Percentiles rank a stretch among this genome's conserved stretches.
Conservation (phyloP, 2,888 invertebrate genomes). For the Julus scanicus region DNA sequence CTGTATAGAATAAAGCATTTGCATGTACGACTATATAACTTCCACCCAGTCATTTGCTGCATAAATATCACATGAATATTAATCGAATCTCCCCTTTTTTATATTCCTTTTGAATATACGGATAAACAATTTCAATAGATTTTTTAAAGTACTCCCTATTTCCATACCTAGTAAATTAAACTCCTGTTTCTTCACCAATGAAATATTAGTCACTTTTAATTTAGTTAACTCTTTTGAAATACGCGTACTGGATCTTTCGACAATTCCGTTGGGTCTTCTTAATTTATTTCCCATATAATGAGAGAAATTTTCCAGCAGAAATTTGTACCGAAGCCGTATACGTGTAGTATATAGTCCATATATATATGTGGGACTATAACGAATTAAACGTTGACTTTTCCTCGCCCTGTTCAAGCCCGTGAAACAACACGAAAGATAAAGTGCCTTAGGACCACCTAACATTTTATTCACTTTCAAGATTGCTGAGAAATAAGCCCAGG, state of each 20-base stretch:
- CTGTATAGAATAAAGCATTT: too few relatives aligned
- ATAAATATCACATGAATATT: too few relatives aligned
- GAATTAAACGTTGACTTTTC: not conserved
- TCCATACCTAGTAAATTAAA: not conserved
- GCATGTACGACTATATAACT: too few relatives aligned
- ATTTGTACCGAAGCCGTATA: not conserved
- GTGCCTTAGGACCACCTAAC: constrained; percentile 15
- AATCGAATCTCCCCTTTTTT: too few relatives aligned
- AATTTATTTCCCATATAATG: constrained; percentile 7
- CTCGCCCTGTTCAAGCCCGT: too few relatives aligned
- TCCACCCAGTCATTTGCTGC: too few relatives aligned
- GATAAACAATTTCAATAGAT: too few relatives aligned
- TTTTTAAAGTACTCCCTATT: too few relatives aligned
- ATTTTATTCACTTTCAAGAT: not conserved
- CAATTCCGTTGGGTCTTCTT: constrained; percentile 7
- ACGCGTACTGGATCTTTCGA: not conserved
- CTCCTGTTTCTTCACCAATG: not conserved
- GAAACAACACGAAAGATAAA: not conserved
- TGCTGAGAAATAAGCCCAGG: not conserved
- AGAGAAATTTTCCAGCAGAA: not conserved
- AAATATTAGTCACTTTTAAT: constrained; percentile 21
- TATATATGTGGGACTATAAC: too few relatives aligned
- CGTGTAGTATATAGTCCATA: too few relatives aligned
- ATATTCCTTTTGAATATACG: too few relatives aligned
- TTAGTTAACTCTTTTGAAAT: constrained; percentile 9